Evolutionary conservation across 2,113 vertebrate species (phyloP).

Genomic region (Cromileptes altivelis): DNA sequence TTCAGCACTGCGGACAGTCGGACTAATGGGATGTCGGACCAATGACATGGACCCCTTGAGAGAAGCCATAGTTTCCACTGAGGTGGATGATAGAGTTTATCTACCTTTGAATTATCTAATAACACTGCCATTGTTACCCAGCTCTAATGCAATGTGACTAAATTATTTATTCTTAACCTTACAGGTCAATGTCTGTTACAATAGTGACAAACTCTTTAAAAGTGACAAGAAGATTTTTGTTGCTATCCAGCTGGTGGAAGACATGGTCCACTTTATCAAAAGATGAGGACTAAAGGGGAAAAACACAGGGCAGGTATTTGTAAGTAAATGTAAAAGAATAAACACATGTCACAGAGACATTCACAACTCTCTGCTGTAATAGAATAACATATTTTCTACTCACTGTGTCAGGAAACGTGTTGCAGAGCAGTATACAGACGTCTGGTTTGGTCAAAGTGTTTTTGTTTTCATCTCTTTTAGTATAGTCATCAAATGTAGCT

Average conservation of each 20-base stretch:
- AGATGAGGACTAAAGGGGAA: not conserved
- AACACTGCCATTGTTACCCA: too few relatives aligned
- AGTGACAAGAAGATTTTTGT: conserved; percentile 13
- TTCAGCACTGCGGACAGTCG: too few relatives aligned
- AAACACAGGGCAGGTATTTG: not conserved
- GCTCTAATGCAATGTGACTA: too few relatives aligned
- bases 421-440: conserved; percentile 83
- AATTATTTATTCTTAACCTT: too few relatives aligned
- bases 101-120: too few relatives aligned
- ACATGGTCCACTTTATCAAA: not conserved
- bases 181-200: too few relatives aligned
- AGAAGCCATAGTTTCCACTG: too few relatives aligned
- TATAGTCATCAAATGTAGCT: conserved; percentile 79
- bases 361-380: not conserved
- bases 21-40: too few relatives aligned
- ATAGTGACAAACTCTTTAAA: too few relatives aligned
- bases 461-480: conserved; percentile 83
- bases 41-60: too few relatives aligned
- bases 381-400: conserved; percentile 35
- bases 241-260: conserved; percentile 63
- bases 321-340: not conserved
- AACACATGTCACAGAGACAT: too few relatives aligned
- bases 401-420: conserved; percentile 59
- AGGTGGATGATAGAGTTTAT: too few relatives aligned
- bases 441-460: conserved; percentile 88